phyloP scores from a whole-genome alignment of 2,797 vertebrate species.

The Huso huso region DNA sequence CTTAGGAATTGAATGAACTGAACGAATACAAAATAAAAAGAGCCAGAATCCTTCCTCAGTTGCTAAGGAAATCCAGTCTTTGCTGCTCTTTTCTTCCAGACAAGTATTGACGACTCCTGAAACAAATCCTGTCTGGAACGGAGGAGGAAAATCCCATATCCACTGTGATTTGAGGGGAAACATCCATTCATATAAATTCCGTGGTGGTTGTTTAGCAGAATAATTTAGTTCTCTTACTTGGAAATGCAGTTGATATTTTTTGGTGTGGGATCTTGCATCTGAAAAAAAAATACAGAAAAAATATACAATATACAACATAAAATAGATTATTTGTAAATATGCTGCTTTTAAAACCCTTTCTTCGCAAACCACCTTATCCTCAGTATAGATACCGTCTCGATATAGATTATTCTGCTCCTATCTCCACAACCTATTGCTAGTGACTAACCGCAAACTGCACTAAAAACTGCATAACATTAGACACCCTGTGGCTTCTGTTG shows the following conservation, averaged over 20 bases:
- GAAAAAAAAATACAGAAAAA: constrained; percentile 6
- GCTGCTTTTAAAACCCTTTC: background rate
- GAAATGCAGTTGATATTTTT: constrained; percentile 46
- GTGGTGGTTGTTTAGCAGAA: constrained; percentile 43
- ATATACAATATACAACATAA: constrained; percentile 25
- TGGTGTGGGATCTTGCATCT: constrained; percentile 11
- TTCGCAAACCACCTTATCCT: constrained; percentile 43
- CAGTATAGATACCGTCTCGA: background rate
- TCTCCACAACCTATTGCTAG: constrained; percentile 1
- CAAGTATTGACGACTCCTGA: background rate
- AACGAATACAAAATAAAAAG: constrained; percentile 33
- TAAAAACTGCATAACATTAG: constrained; percentile 21
- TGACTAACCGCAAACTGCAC: background rate
- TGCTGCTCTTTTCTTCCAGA: background rate
- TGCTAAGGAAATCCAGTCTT: constrained; percentile 61
- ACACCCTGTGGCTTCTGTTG: constrained; percentile 45
- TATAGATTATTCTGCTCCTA: constrained; percentile 37
- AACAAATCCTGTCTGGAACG: constrained; percentile 36
- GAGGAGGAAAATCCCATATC: constrained; percentile 57
- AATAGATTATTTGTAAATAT: background rate
- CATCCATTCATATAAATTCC: constrained; percentile 42
- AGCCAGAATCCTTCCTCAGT: constrained; percentile 51
- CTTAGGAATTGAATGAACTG: constrained; percentile 33
- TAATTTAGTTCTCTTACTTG: constrained; percentile 57
- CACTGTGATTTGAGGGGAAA: constrained; percentile 22